Evolutionary conservation across 2,113 vertebrate species (phyloP).

Genomic region (Pygathrix nemaeus): DNA sequence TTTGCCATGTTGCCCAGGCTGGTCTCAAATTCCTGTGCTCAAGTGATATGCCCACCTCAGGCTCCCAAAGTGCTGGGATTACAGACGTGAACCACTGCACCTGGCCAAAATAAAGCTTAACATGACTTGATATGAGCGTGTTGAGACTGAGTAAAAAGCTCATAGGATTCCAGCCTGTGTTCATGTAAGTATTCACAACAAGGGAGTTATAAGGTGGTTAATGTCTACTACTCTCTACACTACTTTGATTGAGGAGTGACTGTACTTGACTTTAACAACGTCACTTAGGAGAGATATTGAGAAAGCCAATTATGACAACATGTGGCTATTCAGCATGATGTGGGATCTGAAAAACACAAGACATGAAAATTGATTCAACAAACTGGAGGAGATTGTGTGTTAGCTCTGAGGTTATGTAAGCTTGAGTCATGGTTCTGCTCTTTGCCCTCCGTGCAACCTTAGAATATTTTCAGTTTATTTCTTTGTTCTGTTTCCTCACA

Average conservation of each 20-base stretch:
- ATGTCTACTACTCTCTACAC: background rate
- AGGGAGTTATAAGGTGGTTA: background rate
- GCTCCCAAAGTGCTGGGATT: no score
- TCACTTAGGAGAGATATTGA: background rate
- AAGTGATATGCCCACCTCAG: no score
- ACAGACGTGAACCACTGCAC: no score
- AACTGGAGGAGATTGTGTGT: background rate
- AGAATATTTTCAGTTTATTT: conserved; percentile 11
- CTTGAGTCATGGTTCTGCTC: background rate
- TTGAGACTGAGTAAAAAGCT: background rate
- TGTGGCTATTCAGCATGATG: background rate
- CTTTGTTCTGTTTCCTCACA: background rate
- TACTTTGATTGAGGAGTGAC: background rate
- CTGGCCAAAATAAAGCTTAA: background rate
- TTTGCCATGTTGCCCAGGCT: no score
- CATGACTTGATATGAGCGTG: background rate
- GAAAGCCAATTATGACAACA: background rate
- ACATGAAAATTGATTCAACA: background rate
- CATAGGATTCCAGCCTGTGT: background rate
- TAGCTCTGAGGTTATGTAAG: background rate
- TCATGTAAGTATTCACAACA: background rate
- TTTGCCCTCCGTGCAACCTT: background rate
- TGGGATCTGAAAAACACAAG: background rate
- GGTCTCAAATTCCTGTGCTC: no score
- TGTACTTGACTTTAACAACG: background rate